These are phyloP conservation scores for Montipora cactus DNA, from an alignment of 64 coral and sea anemone species.

Conservation along the genomic window DNA sequence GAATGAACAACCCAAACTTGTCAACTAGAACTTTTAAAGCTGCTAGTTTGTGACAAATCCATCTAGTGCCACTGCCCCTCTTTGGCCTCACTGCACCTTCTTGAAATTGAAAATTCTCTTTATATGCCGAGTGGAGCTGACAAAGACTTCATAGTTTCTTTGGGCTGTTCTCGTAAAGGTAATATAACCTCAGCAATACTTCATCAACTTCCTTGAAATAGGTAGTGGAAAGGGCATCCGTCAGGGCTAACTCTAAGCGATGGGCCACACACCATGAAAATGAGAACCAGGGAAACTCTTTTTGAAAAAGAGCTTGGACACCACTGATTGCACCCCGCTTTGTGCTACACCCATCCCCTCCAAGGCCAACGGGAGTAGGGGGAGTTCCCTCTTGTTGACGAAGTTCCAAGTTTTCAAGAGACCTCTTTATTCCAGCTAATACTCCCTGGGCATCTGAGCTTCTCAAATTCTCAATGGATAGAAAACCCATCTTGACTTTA, in stretches of 20 bases:
- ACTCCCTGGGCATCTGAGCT: slow-evolving; percentile 62
- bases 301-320: too few species aligned
- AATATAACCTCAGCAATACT: slow-evolving; percentile 71
- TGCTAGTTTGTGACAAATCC: neutral
- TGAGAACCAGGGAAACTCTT: slow-evolving; percentile 27
- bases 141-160: slow-evolving; percentile 68
- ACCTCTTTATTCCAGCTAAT: slow-evolving; percentile 61
- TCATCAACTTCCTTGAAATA: slow-evolving; percentile 83
- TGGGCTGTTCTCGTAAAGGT: slow-evolving; percentile 80
- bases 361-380: slow-evolving; percentile 80
- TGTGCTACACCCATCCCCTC: slow-evolving; percentile 56
- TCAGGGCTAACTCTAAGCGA: slow-evolving; percentile 76
- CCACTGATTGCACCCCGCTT: slow-evolving; percentile 52
- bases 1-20: slow-evolving; percentile 61
- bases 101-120: too few species aligned
- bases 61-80: neutral
- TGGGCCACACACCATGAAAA: slow-evolving; percentile 86
- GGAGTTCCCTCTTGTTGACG: slow-evolving; percentile 35
- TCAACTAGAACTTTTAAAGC: slow-evolving; percentile 60
- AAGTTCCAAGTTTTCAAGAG: neutral
- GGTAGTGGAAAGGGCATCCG: slow-evolving; percentile 71
- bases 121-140: too few species aligned
- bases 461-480: slow-evolving; percentile 51
- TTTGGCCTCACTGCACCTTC: too few species aligned
- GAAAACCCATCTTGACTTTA: too few species aligned